Evolutionary conservation across 2,113 vertebrate genomes (phyloP), one percentile per base, ranked within the genome.

Genomic region (Caretta caretta): DNA sequence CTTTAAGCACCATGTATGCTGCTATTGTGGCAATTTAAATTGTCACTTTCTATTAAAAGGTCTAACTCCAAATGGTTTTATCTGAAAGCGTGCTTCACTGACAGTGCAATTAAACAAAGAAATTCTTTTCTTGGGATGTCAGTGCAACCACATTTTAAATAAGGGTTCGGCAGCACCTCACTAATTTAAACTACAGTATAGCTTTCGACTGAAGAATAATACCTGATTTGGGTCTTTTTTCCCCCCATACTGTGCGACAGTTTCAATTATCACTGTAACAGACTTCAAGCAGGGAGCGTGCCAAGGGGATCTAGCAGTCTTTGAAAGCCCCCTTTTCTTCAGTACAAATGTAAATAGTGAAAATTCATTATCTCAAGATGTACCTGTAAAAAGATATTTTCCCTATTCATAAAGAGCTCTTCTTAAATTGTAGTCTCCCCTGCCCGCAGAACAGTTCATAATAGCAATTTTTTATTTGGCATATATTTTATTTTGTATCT

Each of bases 21-120:
- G 96, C 97, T 98, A 96, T 93, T 42, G 49, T 92, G 88, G 97
- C 98, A 98, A 98, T 98, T 98, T 98, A 98, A 98, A 97, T 98
- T 98, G 98, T 98, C 98, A 98, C 98, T 98, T 98, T 97, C 98
- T 98, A 98, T 98, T 98, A 98, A 98, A 98, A 98, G 98, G 98
- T 98, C 98, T 98, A 97, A 97, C 97, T 98, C 97, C 95, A 97
- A 97, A 96, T 88, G 94, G 97, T 93, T 98, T 98, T 95, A 98
- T 97, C 96, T 96, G 97, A 98, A 98, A 98, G 98, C 95, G 59
- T 93, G 97, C 54, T 49, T 95, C 97, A 96, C 94, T 98, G 98
- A 97, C 98, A 97, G 97, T 98, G 97, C 98, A 98, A 98, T 98
- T 98, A 98, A 98, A 98, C 92, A 97, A 97, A 92, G 92, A 97